Evolutionary conservation across 2,797 vertebrate species (phyloP).

Genomic region (Psittacula derbiana): DNA sequence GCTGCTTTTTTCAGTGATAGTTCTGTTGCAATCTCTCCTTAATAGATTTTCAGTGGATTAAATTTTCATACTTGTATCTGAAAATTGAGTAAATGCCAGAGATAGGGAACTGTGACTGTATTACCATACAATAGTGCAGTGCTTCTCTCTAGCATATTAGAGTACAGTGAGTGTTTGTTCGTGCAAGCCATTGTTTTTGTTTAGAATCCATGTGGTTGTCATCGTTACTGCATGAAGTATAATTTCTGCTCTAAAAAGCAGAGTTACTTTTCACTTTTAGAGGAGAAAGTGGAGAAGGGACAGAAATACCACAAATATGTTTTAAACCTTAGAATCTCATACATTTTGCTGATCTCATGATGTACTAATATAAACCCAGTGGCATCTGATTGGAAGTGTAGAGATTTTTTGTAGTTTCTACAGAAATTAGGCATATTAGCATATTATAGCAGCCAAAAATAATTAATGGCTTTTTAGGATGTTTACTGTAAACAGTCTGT

Average conservation of each 20-base stretch:
- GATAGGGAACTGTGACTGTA: neutral
- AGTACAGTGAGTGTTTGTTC: neutral
- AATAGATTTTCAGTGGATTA: neutral
- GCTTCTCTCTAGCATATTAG: neutral
- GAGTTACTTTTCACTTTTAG: neutral
- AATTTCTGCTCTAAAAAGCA: constrained; percentile 55
- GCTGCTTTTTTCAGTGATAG: neutral
- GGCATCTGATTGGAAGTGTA: neutral
- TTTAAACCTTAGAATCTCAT: neutral
- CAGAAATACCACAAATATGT: neutral
- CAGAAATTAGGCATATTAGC: neutral
- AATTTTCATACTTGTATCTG: neutral
- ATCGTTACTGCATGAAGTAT: constrained; percentile 7
- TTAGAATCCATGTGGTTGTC: constrained; percentile 15
- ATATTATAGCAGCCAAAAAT: neutral
- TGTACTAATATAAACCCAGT: neutral
- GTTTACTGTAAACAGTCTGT: constrained; percentile 45
- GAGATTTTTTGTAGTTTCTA: neutral
- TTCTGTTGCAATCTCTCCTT: neutral
- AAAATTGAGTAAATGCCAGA: neutral
- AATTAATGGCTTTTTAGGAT: constrained; percentile 22
- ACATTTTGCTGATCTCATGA: neutral
- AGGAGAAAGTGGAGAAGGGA: neutral
- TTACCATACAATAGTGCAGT: neutral
- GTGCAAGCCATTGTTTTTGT: neutral